Base-by-base conservation (phyloP, 2,797 vertebrate species). In the Melopsittacus undulatus region DNA sequence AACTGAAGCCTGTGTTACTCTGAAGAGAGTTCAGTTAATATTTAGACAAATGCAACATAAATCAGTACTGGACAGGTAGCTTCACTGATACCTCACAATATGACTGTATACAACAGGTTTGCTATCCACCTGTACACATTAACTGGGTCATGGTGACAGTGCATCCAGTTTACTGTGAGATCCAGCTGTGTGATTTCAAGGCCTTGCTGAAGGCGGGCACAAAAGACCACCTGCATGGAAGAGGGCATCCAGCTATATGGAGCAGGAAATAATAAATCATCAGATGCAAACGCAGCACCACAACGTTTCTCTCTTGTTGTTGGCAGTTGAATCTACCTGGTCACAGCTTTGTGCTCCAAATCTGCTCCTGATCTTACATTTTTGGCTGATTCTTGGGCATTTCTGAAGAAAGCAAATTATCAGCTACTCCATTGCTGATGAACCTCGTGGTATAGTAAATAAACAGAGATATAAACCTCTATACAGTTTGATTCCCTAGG, bases 1-100 rank as follows among this genome's bases (percentile, higher is more conserved):
- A 24, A 7, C 29, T 10, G 29, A 89, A 40, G 27, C 18, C 34
- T 1, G 0, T 2, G 5, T 24, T 30, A 9, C 0, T 1, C 18
- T 63, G 29, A 27, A 7, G 36, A 69, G 23, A 5, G 22, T 49
- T 45, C 57, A n/a, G 59, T 13, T 59, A 17, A 40, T n/a, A 80
- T 79, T 73, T 54, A 59, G 64, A 23, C 4, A 1, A 49, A 49
- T 4, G 13, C 40, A 45, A 54, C 11, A n/a, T 42, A 34, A 48
- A 2, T 1, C 5, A 45, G 22, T 18, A 57, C 56, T 1, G 5
- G 27, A 9, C 5, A 34, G 24, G 40, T 10, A 62, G 13, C 13
- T 76, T 82, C 61, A 40, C 18, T 34, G 29, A 11, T 22, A 19
- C 1, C 29, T 49, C 4, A 7, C 16, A 43, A 36, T 13, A 9